phyloP scores from a whole-genome alignment of 2,888 invertebrate genomes.

The Leptopterna dolabrata region DNA sequence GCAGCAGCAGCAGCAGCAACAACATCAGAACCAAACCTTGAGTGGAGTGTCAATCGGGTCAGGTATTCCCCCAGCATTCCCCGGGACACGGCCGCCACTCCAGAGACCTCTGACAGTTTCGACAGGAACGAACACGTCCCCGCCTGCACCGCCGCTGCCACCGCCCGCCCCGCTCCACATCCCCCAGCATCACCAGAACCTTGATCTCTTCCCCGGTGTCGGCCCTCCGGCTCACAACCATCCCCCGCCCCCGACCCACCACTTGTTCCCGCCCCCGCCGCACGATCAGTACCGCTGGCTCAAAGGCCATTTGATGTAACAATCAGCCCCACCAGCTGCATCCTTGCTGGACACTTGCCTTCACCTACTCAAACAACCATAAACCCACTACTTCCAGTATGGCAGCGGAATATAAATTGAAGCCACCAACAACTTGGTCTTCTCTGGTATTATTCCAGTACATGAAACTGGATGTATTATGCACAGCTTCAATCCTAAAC shows the following conservation, averaged over 20 bases:
- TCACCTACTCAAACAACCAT: slow-evolving; percentile 24
- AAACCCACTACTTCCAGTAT: neutral
- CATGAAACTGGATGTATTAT: no score
- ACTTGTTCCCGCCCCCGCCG: slow-evolving; percentile 44
- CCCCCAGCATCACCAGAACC: slow-evolving; percentile 46
- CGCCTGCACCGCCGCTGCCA: slow-evolving; percentile 38
- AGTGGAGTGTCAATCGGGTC: slow-evolving; percentile 39
- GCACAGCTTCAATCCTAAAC: no score
- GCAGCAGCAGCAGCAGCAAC: neutral
- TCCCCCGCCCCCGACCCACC: slow-evolving; percentile 35
- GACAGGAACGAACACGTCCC: slow-evolving; percentile 48
- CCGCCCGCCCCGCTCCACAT: slow-evolving; percentile 44
- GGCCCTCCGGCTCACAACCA: slow-evolving; percentile 48
- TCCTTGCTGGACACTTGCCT: slow-evolving; percentile 35
- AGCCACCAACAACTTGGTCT: neutral
- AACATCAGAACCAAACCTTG: slow-evolving; percentile 10
- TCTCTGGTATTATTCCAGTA: no score
- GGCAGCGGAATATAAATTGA: neutral
- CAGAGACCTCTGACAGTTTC: slow-evolving; percentile 47
- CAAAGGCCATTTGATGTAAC: slow-evolving; percentile 48
- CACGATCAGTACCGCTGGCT: slow-evolving; percentile 51
- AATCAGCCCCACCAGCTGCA: slow-evolving; percentile 37
- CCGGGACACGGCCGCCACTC: slow-evolving; percentile 36
- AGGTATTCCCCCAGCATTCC: slow-evolving; percentile 41
- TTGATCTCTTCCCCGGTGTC: slow-evolving; percentile 44